Base-by-base conservation (phyloP, 2,888 invertebrate genomes). In the Drosophila kuntzei region DNA sequence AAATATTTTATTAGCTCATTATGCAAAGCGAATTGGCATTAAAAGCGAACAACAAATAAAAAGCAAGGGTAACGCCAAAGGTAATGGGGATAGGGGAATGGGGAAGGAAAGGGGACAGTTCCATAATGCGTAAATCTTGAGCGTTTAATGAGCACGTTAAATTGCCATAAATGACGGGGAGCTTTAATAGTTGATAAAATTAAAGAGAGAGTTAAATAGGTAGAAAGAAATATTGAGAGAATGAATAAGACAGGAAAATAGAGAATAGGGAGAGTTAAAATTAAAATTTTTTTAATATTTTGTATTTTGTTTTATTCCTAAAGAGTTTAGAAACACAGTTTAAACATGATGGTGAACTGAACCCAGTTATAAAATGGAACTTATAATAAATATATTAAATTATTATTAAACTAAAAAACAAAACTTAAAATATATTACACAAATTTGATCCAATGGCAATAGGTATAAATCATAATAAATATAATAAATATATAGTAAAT, bases 1-100 rank as follows among this genome's bases (percentile, higher is more conserved):
- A 89, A 89, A 82, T 85, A 82, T 80, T 88, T 89, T 85, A 88
- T 89, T 82, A 75, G 80, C 87, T 88, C 89, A 88, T 88, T 88
- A 88, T 89, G 89, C 82, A 89, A 88, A 88, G 62, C 71, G 80
- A 89, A 76, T 79, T 69, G 79, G 66, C 67, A 69, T 70, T 68
- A 71, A 68, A 76, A 55, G 44, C 29, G 34, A 25, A 43, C 43
- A 18, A 36, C 27, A 39, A 16, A 54, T 14, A 12, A 43, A 43
- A 43, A 16, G 43, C 12, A 49, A 57, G 34, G 41, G 43, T 32
- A 20, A 41, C n/a, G 44, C 47, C 20, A 51, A 12, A 22, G 6
- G 9, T 16, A 36, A 18, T 27, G 32, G 32, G 36, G 37, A 50
- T 11, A 60, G 29, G 43, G 36, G 4, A 49, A n/a, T n/a, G 16